phyloP scores from a whole-genome alignment of 2,888 invertebrate species.

The Abscondita cerata region DNA sequence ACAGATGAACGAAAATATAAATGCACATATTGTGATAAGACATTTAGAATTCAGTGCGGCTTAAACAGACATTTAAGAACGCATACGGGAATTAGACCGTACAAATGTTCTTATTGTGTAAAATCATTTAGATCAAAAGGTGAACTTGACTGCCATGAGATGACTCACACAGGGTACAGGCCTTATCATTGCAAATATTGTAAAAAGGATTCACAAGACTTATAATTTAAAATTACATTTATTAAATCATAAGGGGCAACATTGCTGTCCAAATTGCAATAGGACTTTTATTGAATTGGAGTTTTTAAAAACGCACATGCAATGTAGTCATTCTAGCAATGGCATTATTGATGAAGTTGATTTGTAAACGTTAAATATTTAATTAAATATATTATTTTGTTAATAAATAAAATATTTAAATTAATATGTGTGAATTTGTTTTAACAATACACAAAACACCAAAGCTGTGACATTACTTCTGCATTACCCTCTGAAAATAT shows the following conservation, averaged over 20 bases:
- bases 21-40: slow-evolving; percentile 44
- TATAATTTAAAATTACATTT: slow-evolving; percentile 60
- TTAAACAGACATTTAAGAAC: slow-evolving; percentile 80
- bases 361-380: too few relatives aligned
- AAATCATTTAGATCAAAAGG: slow-evolving; percentile 81
- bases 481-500: too few relatives aligned
- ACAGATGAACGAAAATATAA: slow-evolving; percentile 46
- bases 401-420: too few relatives aligned
- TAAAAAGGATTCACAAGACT: slow-evolving; percentile 55
- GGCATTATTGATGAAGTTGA: too few relatives aligned
- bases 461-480: too few relatives aligned
- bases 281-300: slow-evolving; percentile 41
- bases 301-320: slow-evolving; percentile 44
- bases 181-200: slow-evolving; percentile 59
- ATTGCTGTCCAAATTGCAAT: slow-evolving; percentile 43
- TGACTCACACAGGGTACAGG: slow-evolving; percentile 59
- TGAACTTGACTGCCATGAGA: slow-evolving; percentile 46
- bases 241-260: slow-evolving; percentile 58
- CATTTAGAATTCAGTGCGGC: slow-evolving; percentile 57
- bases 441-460: too few relatives aligned
- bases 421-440: too few relatives aligned
- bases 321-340: slow-evolving; percentile 33
- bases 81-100: slow-evolving; percentile 80
- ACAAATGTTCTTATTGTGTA: slow-evolving; percentile 76
- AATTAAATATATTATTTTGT: not conserved